Base-by-base conservation (phyloP, 2,113 vertebrate genomes). In the Onychostoma macrolepis region DNA sequence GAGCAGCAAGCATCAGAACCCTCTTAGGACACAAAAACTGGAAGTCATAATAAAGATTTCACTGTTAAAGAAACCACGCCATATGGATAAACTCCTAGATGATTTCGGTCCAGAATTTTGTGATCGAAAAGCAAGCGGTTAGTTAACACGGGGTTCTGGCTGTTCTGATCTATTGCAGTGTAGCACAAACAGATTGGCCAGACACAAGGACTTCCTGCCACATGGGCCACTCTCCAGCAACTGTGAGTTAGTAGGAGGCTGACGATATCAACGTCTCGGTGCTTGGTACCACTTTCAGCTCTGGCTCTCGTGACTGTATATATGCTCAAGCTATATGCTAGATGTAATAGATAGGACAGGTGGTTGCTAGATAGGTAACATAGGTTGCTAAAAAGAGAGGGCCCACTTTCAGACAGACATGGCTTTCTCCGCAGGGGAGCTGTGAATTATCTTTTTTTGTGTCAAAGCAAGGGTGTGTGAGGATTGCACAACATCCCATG, bases 391-490 rank as follows among this genome's bases (percentile, higher is more conserved):
- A 45, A 28, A 67, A 21, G 7, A 65, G n/a, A 81, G 38, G 58
- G 8, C 36, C 6, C 58, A 65, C n/a, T 87, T 84, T 82, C 10
- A 71, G 19, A 43, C 33, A 58, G 56, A 77, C 41, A 43, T 4
- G 33, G 30, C 26, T 45, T 43, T 36, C 48, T 74, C 28, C 71
- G 53, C 78, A 80, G 63, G 48, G 50, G 41, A 77, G 77, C 58
- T 77, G 83, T 79, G 79, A 78, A 50, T 87, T 45, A 28, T 88
- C 21, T 69, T 82, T 85, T 33, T 67, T 15, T 84, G 69, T 48
- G 53, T 86, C 17, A 79, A 43, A 45, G 77, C 7, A 36, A 48
- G 56, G 1, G 41, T 85, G 74, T 72, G 71, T 61, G 77, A 65
- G 65, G 80, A 24, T 81, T 79, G 78, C 67, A 78, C 50, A 80